Evolutionary conservation across 1,140 invertebrate genomes (phyloP).

Genomic region (Halotydeus destructor): DNA sequence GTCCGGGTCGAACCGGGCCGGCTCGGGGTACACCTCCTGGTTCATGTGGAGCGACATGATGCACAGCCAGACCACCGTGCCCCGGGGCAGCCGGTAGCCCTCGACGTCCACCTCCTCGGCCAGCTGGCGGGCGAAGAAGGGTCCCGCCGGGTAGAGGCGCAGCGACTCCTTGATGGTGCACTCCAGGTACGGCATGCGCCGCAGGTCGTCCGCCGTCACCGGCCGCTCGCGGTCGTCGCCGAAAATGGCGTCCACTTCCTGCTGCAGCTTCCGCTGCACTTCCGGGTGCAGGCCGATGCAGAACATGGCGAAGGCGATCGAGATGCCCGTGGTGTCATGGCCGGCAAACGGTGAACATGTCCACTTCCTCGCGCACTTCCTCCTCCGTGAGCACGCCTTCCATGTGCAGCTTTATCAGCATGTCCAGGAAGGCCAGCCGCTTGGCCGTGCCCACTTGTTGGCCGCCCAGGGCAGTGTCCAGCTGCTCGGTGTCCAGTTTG

Average conservation of each 20-base stretch:
- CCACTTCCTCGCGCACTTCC: slow-evolving; percentile 22
- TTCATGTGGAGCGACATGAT: slow-evolving; percentile 20
- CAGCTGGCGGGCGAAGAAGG: slow-evolving; percentile 32
- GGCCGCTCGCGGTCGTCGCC: slow-evolving; percentile 4
- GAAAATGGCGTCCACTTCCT: slow-evolving; percentile 46
- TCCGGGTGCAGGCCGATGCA: slow-evolving; percentile 49
- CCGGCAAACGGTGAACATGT: slow-evolving; percentile 23
- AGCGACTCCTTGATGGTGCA: slow-evolving; percentile 39
- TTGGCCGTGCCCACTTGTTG: no score
- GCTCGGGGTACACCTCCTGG: slow-evolving; percentile 27
- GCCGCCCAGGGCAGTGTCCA: no score
- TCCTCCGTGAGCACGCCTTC: slow-evolving; percentile 10
- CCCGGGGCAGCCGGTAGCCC: slow-evolving; percentile 27
- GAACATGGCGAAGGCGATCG: slow-evolving; percentile 36
- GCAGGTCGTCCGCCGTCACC: slow-evolving; percentile 36
- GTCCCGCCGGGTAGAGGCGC: slow-evolving; percentile 25
- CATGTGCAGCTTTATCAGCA: slow-evolving; percentile 7
- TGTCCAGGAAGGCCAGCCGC: slow-evolving; percentile 32
- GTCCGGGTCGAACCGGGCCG: slow-evolving; percentile 33
- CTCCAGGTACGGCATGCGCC: slow-evolving; percentile 44
- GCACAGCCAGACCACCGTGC: slow-evolving; percentile 24
- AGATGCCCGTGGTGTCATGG: slow-evolving; percentile 19
- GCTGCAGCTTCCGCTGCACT: slow-evolving; percentile 50
- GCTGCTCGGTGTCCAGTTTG: no score
- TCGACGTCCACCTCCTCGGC: slow-evolving; percentile 28